Percentiles rank a stretch among this genome's conserved stretches.
Evolutionary conservation across 2,888 invertebrate species (phyloP).

Genomic region (Chaetogeoica ovagalla): DNA sequence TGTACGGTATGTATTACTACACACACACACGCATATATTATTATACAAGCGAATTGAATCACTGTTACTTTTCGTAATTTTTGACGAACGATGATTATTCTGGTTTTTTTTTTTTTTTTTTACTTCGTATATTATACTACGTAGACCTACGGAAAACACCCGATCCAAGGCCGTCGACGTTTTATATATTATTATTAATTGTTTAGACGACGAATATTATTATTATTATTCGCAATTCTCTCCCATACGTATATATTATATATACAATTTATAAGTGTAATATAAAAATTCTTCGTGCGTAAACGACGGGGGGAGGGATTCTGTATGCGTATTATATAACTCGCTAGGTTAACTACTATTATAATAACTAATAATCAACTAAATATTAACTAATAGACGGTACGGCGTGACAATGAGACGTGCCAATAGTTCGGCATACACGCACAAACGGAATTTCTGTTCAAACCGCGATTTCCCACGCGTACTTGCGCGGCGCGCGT

Average conservation of each 20-base stretch:
- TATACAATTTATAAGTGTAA: no score
- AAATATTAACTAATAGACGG: no score
- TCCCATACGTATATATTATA: no score
- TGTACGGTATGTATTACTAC: no score
- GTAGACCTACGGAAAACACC: not conserved
- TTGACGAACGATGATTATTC: not conserved
- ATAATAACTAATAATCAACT: no score
- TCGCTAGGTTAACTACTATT: no score
- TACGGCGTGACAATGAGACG: not conserved
- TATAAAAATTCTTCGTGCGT: no score
- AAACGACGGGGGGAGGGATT: no score
- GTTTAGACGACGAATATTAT: no score
- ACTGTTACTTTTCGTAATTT: not conserved
- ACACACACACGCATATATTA: no score
- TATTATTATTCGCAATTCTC: no score
- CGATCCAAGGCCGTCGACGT: not conserved
- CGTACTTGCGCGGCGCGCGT: not conserved
- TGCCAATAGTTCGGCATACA: not conserved
- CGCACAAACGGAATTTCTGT: not conserved
- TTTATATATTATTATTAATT: not conserved
- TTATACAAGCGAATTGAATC: not conserved
- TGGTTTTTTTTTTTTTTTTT: slow-evolving; percentile 10
- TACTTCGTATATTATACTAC: not conserved
- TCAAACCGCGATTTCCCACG: not conserved
- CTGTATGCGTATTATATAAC: not conserved